These are phyloP conservation scores for Drosophila ohnishii DNA, from an alignment of 1,140 invertebrate genomes.

Conservation along the genomic window DNA sequence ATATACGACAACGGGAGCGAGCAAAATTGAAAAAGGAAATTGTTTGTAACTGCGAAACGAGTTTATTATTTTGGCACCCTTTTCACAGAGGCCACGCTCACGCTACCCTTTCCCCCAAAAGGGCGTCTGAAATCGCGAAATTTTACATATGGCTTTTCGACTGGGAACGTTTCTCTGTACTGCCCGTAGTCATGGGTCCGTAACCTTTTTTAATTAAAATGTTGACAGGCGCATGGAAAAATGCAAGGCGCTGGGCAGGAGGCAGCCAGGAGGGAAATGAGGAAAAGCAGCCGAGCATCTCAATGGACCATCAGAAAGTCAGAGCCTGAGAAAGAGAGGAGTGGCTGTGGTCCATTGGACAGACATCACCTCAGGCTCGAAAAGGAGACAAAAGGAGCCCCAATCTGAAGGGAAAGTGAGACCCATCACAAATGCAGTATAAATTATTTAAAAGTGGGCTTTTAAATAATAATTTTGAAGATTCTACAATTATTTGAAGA, in stretches of 20 bases:
- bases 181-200: constrained; percentile 56
- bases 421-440: not conserved
- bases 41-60: constrained; percentile 83
- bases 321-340: constrained; percentile 17
- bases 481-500: not conserved
- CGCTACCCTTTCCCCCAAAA: constrained; percentile 19
- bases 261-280: not conserved
- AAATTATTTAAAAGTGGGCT: not conserved
- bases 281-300: constrained; percentile 15
- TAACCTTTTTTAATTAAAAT: constrained; percentile 83
- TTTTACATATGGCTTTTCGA: constrained; percentile 70
- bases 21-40: constrained; percentile 83
- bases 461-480: not conserved
- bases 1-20: constrained; percentile 39
- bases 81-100: constrained; percentile 41
- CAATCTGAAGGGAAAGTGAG: not conserved
- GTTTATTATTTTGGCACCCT: constrained; percentile 83
- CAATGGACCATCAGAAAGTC: constrained; percentile 45
- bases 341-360: constrained; percentile 40
- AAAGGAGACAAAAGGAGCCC: constrained; percentile 19
- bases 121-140: constrained; percentile 65
- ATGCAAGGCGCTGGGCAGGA: constrained; percentile 42
- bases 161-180: constrained; percentile 26
- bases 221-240: constrained; percentile 82
- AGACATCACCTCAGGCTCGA: constrained; percentile 35